phyloP scores from a whole-genome alignment of 2,888 invertebrate species.

The Drosophila paracracens region DNA sequence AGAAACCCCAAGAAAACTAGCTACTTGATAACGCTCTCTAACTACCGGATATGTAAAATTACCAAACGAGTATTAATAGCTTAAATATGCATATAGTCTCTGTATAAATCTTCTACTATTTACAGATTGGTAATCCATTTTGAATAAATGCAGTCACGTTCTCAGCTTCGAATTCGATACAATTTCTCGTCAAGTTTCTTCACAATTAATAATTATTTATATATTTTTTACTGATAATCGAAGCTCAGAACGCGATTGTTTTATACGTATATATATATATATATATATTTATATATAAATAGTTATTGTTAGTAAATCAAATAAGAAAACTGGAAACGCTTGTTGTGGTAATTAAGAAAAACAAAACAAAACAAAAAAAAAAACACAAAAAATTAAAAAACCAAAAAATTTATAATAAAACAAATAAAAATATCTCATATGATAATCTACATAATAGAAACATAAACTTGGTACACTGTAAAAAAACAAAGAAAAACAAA shows the following conservation, averaged over 20 bases:
- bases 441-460: conserved; percentile 62
- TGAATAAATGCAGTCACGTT: conserved; percentile 30
- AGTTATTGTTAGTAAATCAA: conserved; percentile 77
- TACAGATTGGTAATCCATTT: conserved; percentile 44
- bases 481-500: conserved; percentile 42
- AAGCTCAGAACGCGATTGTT: conserved; percentile 31
- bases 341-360: conserved; percentile 78
- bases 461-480: conserved; percentile 72
- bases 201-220: neutral
- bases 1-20: conserved; percentile 3
- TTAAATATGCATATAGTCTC: conserved; percentile 65
- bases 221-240: conserved; percentile 4
- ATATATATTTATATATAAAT: conserved; percentile 29
- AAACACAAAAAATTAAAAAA: conserved; percentile 26
- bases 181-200: conserved; percentile 10
- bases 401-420: conserved; percentile 17
- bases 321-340: conserved; percentile 80
- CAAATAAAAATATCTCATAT: conserved; percentile 56
- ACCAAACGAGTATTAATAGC: conserved; percentile 78
- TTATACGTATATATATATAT: conserved; percentile 30
- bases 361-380: conserved; percentile 29
- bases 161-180: conserved; percentile 21
- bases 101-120: conserved; percentile 65
- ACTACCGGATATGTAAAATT: conserved; percentile 64
- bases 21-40: conserved; percentile 43